Evolutionary conservation across 2,797 vertebrate species (phyloP), one percentile per base, ranked within the genome.

Genomic region (Lepilemur septentrionalis): DNA sequence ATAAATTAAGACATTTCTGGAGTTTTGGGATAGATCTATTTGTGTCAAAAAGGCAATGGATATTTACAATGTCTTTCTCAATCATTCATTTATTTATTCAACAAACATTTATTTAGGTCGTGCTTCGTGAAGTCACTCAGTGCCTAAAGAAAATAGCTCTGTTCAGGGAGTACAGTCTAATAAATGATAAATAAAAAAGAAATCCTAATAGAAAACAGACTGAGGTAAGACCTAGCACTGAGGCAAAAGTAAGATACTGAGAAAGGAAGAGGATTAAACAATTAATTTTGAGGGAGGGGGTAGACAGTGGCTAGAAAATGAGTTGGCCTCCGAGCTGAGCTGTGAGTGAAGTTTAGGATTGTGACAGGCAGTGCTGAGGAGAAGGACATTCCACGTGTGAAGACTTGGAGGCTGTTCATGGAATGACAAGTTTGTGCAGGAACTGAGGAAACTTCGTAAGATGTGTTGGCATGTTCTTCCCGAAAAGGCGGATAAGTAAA

Each of bases 31-130:
- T 73, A 86, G 72, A n/a, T 86, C 46, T 84, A 35, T 95, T 96
- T 94, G 43, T 83, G 38, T 67, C 43, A 63, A 94, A 93, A 91
- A 93, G 82, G 23, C 82, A 89, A 84, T 0, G 18, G 73, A 46
- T 73, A 73, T 67, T 85, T 10, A 78, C 57, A 78, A 52, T 75
- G 65, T 32, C 46, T 93, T 96, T 95, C 63, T 92, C 78, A n/a
- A 46, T 79, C 79, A 65, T 81, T 93, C 30, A n/a, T 57, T 95
- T 88, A 86, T 92, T 94, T 65, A 94, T 69, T 92, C 38, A 91
- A 95, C 69, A 95, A 93, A 92, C 7, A 84, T 95, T 92, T 91
- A 81, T 67, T 92, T 84, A 82, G 50, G 63, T 38, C 23, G 35
- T 65, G 38, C 9, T 50, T 96, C 94, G 76, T 87, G 70, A 93